Evolutionary conservation across 1,140 invertebrate species (phyloP).

Genomic region (Lordiphosa clarofinis): DNA sequence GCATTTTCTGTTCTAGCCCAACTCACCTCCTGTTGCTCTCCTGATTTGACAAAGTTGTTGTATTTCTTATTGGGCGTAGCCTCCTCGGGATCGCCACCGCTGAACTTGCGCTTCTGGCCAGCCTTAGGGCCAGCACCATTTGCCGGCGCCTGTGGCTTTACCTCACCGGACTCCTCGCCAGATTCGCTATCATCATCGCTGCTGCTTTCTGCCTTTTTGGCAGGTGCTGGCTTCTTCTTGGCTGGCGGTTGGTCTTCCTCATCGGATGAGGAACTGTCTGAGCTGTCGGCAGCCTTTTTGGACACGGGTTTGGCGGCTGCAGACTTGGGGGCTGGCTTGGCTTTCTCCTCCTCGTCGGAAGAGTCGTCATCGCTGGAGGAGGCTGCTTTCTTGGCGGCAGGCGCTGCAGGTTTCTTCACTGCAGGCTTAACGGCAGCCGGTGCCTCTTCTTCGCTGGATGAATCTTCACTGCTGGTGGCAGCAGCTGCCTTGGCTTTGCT

Average conservation of each 20-base stretch:
- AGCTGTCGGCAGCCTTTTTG: slow-evolving; percentile 37
- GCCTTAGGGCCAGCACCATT: slow-evolving; percentile 49
- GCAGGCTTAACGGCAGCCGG: slow-evolving; percentile 59
- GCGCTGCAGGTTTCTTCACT: slow-evolving; percentile 45
- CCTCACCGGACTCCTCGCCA: slow-evolving; percentile 46
- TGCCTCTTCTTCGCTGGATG: slow-evolving; percentile 63
- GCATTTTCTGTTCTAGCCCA: not conserved
- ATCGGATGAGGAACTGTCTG: no score
- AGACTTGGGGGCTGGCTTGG: slow-evolving; percentile 32
- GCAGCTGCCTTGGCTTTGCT: slow-evolving; percentile 9
- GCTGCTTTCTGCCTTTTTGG: slow-evolving; percentile 60
- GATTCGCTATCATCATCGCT: slow-evolving; percentile 47
- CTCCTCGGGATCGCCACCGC: slow-evolving; percentile 57
- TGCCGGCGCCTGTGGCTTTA: slow-evolving; percentile 37
- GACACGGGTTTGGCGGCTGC: not conserved
- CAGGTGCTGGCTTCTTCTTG: slow-evolving; percentile 37
- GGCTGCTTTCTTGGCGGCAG: slow-evolving; percentile 76
- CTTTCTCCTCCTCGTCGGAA: slow-evolving; percentile 49
- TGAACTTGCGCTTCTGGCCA: slow-evolving; percentile 78
- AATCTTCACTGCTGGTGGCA: slow-evolving; percentile 29
- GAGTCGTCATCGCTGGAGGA: slow-evolving; percentile 80
- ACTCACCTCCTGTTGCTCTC: slow-evolving; percentile 80
- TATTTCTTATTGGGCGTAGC: slow-evolving; percentile 80
- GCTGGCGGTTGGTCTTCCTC: no score
- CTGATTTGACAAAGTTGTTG: slow-evolving; percentile 82